Percentiles rank a stretch among this genome's conserved stretches.
Conservation (phyloP, 2,888 invertebrate species). For the Tethea ocularis region DNA sequence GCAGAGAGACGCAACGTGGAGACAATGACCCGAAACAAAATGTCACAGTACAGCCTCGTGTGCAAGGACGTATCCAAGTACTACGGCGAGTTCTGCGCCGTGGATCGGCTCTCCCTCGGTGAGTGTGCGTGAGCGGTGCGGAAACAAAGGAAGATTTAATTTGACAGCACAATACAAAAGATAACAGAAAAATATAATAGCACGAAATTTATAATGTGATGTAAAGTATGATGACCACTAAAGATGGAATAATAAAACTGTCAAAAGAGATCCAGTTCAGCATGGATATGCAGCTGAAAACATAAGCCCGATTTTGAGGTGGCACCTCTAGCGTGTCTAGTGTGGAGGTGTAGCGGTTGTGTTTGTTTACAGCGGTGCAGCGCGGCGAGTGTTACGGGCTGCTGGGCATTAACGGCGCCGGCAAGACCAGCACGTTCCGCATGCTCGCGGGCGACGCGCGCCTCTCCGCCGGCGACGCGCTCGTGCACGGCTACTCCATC, state of each 20-base stretch:
- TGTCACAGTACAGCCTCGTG: constrained; percentile 80
- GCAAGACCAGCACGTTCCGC: constrained; percentile 95
- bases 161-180: no score
- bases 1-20: constrained; percentile 79
- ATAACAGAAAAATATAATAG: no score
- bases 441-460: constrained; percentile 93
- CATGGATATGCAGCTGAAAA: no score
- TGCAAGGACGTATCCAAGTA: constrained; percentile 89
- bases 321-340: no score
- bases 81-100: constrained; percentile 89
- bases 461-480: constrained; percentile 87
- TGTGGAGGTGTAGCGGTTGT: background rate
- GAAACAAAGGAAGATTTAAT: no score
- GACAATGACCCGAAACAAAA: constrained; percentile 61
- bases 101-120: constrained; percentile 88
- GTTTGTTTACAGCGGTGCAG: constrained; percentile 83
- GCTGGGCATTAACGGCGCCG: constrained; percentile 93
- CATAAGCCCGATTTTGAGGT: no score
- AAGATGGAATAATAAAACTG: no score
- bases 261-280: no score
- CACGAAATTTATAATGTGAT: no score
- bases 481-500: constrained; percentile 84
- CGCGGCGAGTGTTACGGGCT: constrained; percentile 92
- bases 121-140: background rate
- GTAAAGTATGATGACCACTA: no score